phyloP scores from a whole-genome alignment of 2,888 invertebrate species.

The Dynastes tityus region DNA sequence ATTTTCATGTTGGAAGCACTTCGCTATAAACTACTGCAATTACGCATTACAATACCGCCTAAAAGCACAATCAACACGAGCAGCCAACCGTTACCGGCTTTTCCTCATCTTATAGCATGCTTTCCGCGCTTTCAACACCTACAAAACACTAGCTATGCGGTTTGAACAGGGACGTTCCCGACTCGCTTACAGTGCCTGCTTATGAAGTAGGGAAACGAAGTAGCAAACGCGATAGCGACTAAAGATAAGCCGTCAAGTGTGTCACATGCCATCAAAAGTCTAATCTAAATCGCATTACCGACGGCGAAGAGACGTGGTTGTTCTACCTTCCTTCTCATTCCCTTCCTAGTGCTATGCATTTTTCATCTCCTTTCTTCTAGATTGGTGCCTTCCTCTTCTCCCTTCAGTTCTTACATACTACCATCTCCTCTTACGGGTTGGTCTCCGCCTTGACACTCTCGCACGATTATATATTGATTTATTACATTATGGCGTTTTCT shows the following conservation, averaged over 20 bases:
- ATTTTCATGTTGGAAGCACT: too few relatives aligned
- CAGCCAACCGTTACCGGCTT: constrained; percentile 14
- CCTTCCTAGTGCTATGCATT: constrained; percentile 42
- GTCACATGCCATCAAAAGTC: constrained; percentile 67
- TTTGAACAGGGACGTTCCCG: constrained; percentile 1
- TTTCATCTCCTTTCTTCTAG: constrained; percentile 48
- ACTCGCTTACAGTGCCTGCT: constrained; percentile 1
- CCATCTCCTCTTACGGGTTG: neutral
- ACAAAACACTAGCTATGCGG: neutral
- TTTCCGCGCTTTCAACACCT: constrained; percentile 20
- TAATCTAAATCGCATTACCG: constrained; percentile 69
- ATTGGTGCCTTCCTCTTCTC: constrained; percentile 56
- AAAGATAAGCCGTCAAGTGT: constrained; percentile 66
- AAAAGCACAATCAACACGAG: constrained; percentile 23
- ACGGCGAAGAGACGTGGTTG: constrained; percentile 45
- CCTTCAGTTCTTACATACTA: constrained; percentile 12
- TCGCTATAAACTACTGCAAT: too few relatives aligned
- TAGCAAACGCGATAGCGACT: constrained; percentile 62
- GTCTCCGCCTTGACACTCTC: constrained; percentile 59
- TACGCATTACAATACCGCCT: neutral
- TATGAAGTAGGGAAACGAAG: constrained; percentile 55
- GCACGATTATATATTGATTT: constrained; percentile 66
- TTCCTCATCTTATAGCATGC: too few relatives aligned
- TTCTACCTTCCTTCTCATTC: constrained; percentile 27
- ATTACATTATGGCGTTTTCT: constrained; percentile 60